Base-by-base conservation (phyloP, 2,888 invertebrate species). In the Sinotaia quadrata region DNA sequence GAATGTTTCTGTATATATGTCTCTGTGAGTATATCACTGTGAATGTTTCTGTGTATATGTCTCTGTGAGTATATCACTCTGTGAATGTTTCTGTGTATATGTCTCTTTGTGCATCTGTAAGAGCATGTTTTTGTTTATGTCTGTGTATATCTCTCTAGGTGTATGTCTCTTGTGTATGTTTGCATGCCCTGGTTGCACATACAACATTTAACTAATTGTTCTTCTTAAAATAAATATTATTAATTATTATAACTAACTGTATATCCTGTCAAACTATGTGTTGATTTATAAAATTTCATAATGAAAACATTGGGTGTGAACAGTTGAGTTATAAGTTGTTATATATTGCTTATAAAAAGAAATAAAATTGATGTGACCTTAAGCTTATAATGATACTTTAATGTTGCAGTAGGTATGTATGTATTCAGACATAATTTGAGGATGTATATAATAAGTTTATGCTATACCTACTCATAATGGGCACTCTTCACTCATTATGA, bases 21-120 rank as follows among this genome's bases (percentile, higher is more conserved):
- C 18, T 34, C 5, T 36, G 52, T 62, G 18, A 34, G 24, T 62
- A 4, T 34, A 27, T 62, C 21, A n/a, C n/a, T 52, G 10, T 52
- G 8, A 52, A 33, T 62, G 24, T 63, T 4, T 57, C n/a, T 36
- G n/a, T 49, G 4, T 52, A 18, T 52, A 10, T 54, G 10, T 27
- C n/a, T 51, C 52, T 33, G 49, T 29, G 61, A 21, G 33, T 21
- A 33, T 21, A 33, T 57, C 34, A 34, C 18, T 34, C 34, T 57
- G 34, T 34, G 57, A 34, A n/a, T 57, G 57, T 57, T 15, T 57
- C 34, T 57, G 34, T 57, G 57, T 57, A 10, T 57, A 36, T 57
- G 34, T 57, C n/a, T 57, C n/a, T 34, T 33, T 36, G 57, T 36
- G 57, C 18, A 15, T 24, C 29, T n/a, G 27, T n/a, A 31, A n/a